These are phyloP conservation scores for Nanorana parkeri DNA, from an alignment of 2,113 vertebrate genomes.

Conservation along the genomic window DNA sequence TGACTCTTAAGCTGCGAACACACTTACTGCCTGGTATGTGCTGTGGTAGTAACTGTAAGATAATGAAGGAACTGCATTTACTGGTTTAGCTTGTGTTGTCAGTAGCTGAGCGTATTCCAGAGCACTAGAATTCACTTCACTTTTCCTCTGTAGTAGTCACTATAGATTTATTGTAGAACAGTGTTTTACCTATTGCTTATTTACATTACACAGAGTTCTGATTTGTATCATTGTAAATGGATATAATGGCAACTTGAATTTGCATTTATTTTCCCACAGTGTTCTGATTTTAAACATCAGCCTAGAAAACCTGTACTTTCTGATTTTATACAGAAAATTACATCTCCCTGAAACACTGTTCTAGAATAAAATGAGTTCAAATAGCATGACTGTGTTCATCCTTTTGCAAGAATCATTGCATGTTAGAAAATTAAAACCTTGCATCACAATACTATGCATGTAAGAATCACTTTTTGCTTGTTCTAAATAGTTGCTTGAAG, in stretches of 20 bases:
- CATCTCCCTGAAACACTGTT: conserved; percentile 20
- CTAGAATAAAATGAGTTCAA: neutral
- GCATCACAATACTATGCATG: conserved; percentile 10
- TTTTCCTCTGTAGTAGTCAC: conserved; percentile 8
- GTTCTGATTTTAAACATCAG: too few relatives aligned
- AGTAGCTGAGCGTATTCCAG: too few relatives aligned
- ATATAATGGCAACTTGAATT: too few relatives aligned
- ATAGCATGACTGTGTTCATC: conserved; percentile 25
- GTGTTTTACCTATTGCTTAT: neutral
- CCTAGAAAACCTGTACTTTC: too few relatives aligned
- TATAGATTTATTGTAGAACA: conserved; percentile 22
- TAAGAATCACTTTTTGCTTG: neutral
- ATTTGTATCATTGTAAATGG: too few relatives aligned
- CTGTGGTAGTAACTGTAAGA: too few relatives aligned
- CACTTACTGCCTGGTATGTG: too few relatives aligned
- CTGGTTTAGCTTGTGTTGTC: too few relatives aligned
- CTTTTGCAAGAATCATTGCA: conserved; percentile 37
- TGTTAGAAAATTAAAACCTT: conserved; percentile 24
- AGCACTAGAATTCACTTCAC: neutral
- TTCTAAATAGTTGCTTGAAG: conserved; percentile 3
- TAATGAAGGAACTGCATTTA: too few relatives aligned
- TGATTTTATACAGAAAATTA: neutral
- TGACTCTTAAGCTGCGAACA: too few relatives aligned
- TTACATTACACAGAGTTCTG: too few relatives aligned
- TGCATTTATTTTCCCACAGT: too few relatives aligned